Evolutionary conservation across 2,888 invertebrate genomes (phyloP), one percentile per base, ranked within the genome.

Genomic region (Chrysomela aeneicollis): DNA sequence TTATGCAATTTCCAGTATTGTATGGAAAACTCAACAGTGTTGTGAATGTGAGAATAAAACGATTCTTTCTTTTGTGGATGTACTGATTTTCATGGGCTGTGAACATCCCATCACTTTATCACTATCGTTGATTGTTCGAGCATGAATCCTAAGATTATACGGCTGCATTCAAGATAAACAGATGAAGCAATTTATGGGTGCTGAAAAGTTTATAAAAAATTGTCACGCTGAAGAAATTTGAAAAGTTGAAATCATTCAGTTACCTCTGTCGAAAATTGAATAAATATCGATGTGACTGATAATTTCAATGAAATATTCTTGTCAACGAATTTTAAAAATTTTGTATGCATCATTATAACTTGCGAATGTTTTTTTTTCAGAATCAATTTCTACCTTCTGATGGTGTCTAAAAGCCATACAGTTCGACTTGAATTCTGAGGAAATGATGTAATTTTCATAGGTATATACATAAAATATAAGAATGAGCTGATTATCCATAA

Each of bases 51-150:
- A 35, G 2, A 15, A 42, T 12, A 3, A 18, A 57, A 26, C 26
- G 12, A 8, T 57, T 46, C 46, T 64, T 60, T 47, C 42, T 30
- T 30, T 42, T 22, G 6, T 51, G 55, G 22, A 30, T 55, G 60
- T 37, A 35, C 59, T 35, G 37, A 47, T 59, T 63, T 64, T 57
- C 30, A 64, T 17, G 57, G 51, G 26, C 21, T 10, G 26, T 51
- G 64, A 55, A 60, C 55, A 32, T 57, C 18, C 37, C 42, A 46
- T 46, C 18, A 55, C n/a, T 55, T 22, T 47, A 35, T 52, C 60
- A 8, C 50, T 57, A 18, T 10, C 18, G 21, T 21, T 26, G 6
- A 5, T 26, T 26, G 26, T 19, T 53, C 26, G 30, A 54, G 63
- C 63, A 54, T 64, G 55, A 54, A 42, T 42, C 42, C 42, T 15